These are phyloP conservation scores for Dufourea novaeangliae DNA, from an alignment of 1,140 invertebrate species.

Conservation along the genomic window DNA sequence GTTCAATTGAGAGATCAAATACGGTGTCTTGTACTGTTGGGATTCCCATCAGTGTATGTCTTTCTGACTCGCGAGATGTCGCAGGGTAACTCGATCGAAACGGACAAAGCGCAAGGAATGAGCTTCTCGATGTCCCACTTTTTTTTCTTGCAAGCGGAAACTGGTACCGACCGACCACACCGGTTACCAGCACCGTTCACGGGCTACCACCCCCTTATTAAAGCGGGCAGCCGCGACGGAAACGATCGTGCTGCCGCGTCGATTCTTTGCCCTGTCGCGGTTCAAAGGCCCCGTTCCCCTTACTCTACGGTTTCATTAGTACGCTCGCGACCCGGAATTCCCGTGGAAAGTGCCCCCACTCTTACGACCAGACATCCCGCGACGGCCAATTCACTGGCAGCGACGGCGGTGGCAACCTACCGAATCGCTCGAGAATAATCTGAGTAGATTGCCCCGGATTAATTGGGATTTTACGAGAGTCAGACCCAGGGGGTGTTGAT, in stretches of 20 bases:
- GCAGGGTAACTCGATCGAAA: too few species aligned
- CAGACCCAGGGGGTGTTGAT: too few species aligned
- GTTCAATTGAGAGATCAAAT: too few species aligned
- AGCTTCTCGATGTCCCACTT: not conserved
- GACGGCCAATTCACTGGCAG: not conserved
- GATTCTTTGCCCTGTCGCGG: conserved; percentile 41
- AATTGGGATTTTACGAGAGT: too few species aligned
- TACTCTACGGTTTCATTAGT: conserved; percentile 53
- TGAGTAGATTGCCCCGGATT: too few species aligned
- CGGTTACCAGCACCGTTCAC: not conserved
- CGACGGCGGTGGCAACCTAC: too few species aligned
- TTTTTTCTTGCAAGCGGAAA: not conserved
- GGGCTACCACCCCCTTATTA: conserved; percentile 2
- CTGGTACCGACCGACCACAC: too few species aligned
- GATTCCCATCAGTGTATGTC: too few species aligned
- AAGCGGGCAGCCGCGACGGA: conserved; percentile 34
- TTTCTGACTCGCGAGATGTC: too few species aligned
- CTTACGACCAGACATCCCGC: not conserved
- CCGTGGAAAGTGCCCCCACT: not conserved
- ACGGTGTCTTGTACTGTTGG: too few species aligned
- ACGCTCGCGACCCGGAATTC: conserved; percentile 13
- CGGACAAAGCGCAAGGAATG: too few species aligned
- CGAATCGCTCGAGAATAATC: not conserved
- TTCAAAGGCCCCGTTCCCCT: conserved; percentile 24
- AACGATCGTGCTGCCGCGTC: not conserved